These are phyloP conservation scores for Tipula unca DNA, from an alignment of 2,888 invertebrate genomes.

Conservation along the genomic window DNA sequence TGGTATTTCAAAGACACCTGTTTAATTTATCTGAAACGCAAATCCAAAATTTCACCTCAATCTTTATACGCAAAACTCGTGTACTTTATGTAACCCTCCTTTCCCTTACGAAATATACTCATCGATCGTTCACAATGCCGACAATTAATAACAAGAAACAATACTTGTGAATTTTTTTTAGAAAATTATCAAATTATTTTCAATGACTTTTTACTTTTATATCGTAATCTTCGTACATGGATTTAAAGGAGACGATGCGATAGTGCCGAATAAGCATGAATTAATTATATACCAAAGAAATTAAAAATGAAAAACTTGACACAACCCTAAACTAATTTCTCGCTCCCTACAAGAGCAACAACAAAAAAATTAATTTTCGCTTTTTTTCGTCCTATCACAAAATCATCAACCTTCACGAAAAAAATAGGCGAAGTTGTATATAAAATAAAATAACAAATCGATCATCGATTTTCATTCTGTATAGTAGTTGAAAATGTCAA, in stretches of 20 bases:
- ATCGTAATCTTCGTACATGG: background rate
- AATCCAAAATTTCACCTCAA: background rate
- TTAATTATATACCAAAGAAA: background rate
- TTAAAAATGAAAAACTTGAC: background rate
- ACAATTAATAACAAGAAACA: background rate
- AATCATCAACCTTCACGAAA: background rate
- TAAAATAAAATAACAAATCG: background rate
- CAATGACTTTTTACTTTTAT: background rate
- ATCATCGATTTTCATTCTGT: background rate
- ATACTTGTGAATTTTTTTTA: background rate
- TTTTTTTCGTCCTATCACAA: background rate
- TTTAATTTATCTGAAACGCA: background rate
- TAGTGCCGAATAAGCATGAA: background rate
- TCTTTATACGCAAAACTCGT: background rate
- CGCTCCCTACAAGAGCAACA: background rate
- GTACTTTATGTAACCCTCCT: background rate
- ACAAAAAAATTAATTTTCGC: background rate
- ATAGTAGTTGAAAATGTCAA: background rate
- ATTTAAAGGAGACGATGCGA: background rate
- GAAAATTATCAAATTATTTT: slow-evolving; percentile 8
- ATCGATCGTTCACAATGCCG: background rate
- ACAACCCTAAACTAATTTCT: background rate
- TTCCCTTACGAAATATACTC: background rate
- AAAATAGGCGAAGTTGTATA: background rate
- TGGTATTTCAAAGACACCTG: background rate